Evolutionary conservation across 2,113 vertebrate genomes (phyloP).

Genomic region (Prunella fulvescens): DNA sequence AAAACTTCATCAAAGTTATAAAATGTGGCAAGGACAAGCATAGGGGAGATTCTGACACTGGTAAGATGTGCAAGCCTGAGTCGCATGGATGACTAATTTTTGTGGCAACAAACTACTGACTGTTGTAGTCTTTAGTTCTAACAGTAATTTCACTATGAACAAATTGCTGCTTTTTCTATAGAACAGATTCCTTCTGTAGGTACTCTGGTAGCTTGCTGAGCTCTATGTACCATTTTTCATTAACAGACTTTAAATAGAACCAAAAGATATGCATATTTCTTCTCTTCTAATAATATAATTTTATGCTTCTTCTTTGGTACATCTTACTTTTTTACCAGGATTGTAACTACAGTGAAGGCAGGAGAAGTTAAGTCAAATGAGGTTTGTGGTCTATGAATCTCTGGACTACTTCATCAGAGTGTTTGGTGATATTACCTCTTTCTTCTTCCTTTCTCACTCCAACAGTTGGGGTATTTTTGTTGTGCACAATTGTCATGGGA

Average conservation of each 20-base stretch:
- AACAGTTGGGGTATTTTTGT: neutral
- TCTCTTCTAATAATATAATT: neutral
- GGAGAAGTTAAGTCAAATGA: neutral
- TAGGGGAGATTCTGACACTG: neutral
- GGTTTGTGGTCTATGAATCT: neutral
- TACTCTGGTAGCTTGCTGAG: neutral
- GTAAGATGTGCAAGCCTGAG: neutral
- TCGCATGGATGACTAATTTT: fast-evolving
- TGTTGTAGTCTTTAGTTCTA: neutral
- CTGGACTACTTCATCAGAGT: neutral
- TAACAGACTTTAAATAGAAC: neutral
- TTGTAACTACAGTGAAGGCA: neutral
- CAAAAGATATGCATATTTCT: neutral
- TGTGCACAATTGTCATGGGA: neutral
- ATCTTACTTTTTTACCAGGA: neutral
- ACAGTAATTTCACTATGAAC: neutral
- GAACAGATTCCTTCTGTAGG: neutral
- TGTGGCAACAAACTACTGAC: neutral
- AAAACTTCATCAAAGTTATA: neutral
- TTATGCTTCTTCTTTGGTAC: neutral
- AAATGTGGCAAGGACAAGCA: neutral
- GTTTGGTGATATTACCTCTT: neutral
- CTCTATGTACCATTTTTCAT: neutral
- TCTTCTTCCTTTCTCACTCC: neutral
- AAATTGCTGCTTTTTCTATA: neutral